Evolutionary conservation across 2,113 vertebrate species (phyloP), one percentile per base, ranked within the genome.

Genomic region (Cygnus atratus): DNA sequence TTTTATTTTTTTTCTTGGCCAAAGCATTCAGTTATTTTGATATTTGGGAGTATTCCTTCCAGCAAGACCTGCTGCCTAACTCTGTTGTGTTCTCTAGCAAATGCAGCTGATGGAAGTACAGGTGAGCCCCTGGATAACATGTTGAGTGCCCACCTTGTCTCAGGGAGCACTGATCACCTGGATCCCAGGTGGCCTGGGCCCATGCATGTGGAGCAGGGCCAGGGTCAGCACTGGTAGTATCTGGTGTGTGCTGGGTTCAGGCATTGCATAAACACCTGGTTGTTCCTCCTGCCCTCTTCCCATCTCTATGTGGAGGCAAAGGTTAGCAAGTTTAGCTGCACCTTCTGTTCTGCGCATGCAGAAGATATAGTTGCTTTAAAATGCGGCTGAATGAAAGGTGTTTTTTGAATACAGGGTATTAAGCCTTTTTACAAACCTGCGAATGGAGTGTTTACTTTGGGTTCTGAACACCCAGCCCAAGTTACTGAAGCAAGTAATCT

Each of bases 401-500:
- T 4, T 93, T 89, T 94, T 76, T 92, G 87, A 80, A 72, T 68
- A 72, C 35, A 88, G 37, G 50, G 52, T 79, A 89, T 88, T 95
- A 94, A 81, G 65, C 54, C 77, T 93, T 92, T 91, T 91, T 92
- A 65, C 57, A 93, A 77, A 62, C 41, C 74, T 35, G 62, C 2
- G 3, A 35, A 35, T 80, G 6, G 0, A 6, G 6, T 96, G 61
- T 97, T 97, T 97, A 89, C 87, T 96, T 87, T 96, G 67, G 41
- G 91, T 96, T 65, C 92, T 71, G 76, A 95, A 81, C 71, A 93
- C 81, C 85, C 83, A 96, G 77, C 84, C 95, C 5, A 3, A 96
- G 46, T 94, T 91, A 95, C 77, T 73, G 94, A 88, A 97, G 95
- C 95, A 83, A 85, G 82, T 93, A 96, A 97, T 96, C 93, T 96